Evolutionary conservation across 2,113 vertebrate species (phyloP).

Genomic region (Antechinus flavipes): DNA sequence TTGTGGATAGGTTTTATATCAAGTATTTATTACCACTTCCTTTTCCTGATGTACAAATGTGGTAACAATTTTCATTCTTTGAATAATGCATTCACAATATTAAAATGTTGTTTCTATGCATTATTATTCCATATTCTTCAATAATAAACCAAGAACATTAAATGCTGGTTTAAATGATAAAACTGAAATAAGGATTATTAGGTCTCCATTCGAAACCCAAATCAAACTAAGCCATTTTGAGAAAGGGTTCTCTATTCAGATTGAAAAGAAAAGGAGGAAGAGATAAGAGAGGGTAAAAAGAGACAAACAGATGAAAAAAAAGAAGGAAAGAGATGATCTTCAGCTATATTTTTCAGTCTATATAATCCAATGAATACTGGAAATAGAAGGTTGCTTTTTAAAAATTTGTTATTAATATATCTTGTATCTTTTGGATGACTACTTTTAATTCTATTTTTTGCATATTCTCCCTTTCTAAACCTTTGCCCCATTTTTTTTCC

Average conservation of each 20-base stretch:
- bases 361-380: neutral
- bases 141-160: constrained; percentile 70
- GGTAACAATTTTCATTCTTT: constrained; percentile 45
- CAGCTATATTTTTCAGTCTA: constrained; percentile 69
- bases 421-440: neutral
- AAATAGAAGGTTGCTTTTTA: neutral
- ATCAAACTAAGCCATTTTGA: constrained; percentile 71
- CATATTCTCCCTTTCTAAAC: neutral
- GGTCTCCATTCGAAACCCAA: constrained; percentile 74
- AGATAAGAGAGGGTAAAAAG: neutral
- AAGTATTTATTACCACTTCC: constrained; percentile 28
- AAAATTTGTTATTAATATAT: neutral
- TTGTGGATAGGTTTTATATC: neutral
- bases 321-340: neutral
- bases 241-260: constrained; percentile 75
- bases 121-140: constrained; percentile 72
- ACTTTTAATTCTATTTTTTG: neutral
- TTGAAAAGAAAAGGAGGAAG: constrained; percentile 56
- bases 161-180: constrained; percentile 77
- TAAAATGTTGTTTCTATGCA: constrained; percentile 53
- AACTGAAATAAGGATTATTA: constrained; percentile 75
- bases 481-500: neutral
- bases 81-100: constrained; percentile 26
- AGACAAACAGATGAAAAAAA: neutral
- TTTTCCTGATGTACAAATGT: constrained; percentile 9